Base-by-base conservation (phyloP, 2,888 invertebrate genomes). In the Calameuta filiformis region DNA sequence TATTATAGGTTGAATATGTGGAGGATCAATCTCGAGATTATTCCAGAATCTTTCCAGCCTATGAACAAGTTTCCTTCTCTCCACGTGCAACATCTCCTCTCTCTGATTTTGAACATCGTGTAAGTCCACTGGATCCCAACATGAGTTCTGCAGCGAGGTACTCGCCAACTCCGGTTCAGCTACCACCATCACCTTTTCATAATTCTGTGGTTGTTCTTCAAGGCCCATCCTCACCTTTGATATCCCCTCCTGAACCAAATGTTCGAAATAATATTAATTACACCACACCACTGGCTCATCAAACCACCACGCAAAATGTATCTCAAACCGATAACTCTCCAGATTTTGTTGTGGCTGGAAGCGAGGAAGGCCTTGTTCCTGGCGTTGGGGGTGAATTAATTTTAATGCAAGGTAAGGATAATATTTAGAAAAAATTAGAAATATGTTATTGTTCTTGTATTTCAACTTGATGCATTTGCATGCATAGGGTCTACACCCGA, bases 121-220 rank as follows among this genome's bases (percentile, higher is more conserved):
- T 91, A 37, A 91, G 91, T 83, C 91, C 91, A 4, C 85, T 90
- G 77, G 91, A 91, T 79, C 91, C 91, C 12, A 94, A 93, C 86
- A 92, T 94, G 92, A 93, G 93, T 88, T 93, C 93, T 56, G 92
- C 92, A 33, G 93, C 93, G 71, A 93, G 94, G 87, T 95, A 95
- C 86, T 95, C 95, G 81, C 94, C 94, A 0, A 91, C 91, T 31
- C 91, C 91, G 4, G 91, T 91, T 68, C 90, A 90, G 69, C 81
- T 91, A 68, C 90, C 90, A 4, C 86, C 91, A 4, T 87, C 91
- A 56, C 90, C 91, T 30, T 91, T 90, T 76, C 89, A 90, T 76
- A 91, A 90, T 79, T 88, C 91, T 23, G 90, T 89, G 12, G 90
- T 90, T 35, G 89, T 90, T 37, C 85, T 91, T 6, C 91, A 90